Evolutionary conservation across 2,797 vertebrate species (phyloP), one percentile per base, ranked within the genome.

Genomic region (Sebastes taczanowskii): DNA sequence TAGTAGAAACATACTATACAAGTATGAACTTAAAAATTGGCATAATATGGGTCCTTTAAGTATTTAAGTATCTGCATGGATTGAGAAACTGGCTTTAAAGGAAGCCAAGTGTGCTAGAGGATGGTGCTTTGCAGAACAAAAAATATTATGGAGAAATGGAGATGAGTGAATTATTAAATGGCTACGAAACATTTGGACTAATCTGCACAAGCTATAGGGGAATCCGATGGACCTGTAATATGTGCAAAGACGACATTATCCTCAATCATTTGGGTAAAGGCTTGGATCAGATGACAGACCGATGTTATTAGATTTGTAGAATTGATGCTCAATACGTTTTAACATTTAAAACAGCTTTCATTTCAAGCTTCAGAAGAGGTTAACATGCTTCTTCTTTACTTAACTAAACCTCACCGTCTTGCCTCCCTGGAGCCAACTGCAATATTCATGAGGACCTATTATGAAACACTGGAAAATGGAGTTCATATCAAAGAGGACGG

Each of bases 371-470:
- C 6, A 25, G 6, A 29, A 64, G 6, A 1, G 38, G 14, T 6
- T 11, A 52, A 74, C 49, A 56, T 20, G 46, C 42, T 34, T 81
- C 20, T 22, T 75, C 73, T 64, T 81, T 38, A 35, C 59, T 75
- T 6, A 32, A 27, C 34, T 29, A 64, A 78, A 65, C 6, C 13
- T 66, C 68, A 11, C 61, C 11, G 5, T 52, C 58, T 62, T 9
- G 5, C 56, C 73, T 74, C 77, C 70, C 49, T 3, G 6, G 32
- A 81, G 81, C 56, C 30, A 49, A 77, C 81, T 91, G 83, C 72
- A 90, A 83, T 80, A 91, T 90, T 91, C 60, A 92, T 75, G 62
- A 56, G 5, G 25, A 69, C 35, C 70, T 81, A 46, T 46, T 77
- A 70, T 4, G 29, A 85, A 88, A 89, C 42, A 86, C 71, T 70